phyloP scores from a whole-genome alignment of 2,113 vertebrate species.

The Anolis carolinensis region DNA sequence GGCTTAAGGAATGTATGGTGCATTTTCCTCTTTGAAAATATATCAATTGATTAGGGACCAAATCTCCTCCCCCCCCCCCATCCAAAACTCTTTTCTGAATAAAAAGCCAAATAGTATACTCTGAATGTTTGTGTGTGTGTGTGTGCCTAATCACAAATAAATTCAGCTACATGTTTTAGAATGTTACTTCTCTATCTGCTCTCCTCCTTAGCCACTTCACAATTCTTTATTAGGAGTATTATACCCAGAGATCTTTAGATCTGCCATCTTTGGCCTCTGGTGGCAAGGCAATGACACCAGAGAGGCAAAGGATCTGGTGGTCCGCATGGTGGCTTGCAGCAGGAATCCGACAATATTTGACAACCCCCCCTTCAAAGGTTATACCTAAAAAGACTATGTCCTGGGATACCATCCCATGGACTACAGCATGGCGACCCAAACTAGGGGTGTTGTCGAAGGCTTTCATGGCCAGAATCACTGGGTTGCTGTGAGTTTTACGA shows the following conservation, averaged over 20 bases:
- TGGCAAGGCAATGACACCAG: neutral
- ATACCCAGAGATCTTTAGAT: no score
- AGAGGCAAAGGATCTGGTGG: neutral
- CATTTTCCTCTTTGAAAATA: neutral
- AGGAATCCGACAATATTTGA: neutral
- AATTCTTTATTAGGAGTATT: no score
- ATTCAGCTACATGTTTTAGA: neutral
- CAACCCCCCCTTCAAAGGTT: neutral
- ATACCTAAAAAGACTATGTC: neutral
- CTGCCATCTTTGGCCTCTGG: neutral
- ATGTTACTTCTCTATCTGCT: no score
- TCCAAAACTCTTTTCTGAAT: slow-evolving; percentile 34
- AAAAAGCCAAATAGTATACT: slow-evolving; percentile 43
- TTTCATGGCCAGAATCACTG: no score
- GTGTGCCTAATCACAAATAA: slow-evolving; percentile 6
- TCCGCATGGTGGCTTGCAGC: neutral
- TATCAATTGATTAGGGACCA: slow-evolving; percentile 17
- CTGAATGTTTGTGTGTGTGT: neutral
- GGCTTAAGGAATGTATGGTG: neutral
- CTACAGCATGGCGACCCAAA: no score
- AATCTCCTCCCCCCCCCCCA: neutral
- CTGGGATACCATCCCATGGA: no score
- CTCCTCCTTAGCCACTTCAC: neutral
- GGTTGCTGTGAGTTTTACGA: no score
- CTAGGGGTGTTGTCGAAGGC: no score